Evolutionary conservation across 2,888 invertebrate species (phyloP).

Genomic region (Thalpophila matura): DNA sequence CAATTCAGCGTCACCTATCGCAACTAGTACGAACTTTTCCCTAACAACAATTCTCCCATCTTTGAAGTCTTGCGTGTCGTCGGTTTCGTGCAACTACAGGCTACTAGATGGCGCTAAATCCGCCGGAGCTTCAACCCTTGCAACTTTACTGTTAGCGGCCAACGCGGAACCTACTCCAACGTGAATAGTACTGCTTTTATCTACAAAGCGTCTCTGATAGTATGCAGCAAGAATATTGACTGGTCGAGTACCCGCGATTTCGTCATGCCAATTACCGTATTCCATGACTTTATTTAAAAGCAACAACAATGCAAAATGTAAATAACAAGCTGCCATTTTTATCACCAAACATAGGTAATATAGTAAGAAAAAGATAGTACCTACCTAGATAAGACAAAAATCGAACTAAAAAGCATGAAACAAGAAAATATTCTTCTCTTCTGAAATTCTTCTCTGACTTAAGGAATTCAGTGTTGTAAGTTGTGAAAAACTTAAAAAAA

Average conservation of each 20-base stretch:
- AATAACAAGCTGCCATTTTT: not conserved
- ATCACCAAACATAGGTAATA: no score
- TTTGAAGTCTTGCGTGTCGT: not conserved
- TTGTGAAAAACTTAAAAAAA: no score
- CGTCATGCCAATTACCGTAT: slow-evolving; percentile 55
- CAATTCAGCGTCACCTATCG: slow-evolving; percentile 26
- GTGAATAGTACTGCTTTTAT: slow-evolving; percentile 49
- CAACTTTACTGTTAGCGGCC: not conserved
- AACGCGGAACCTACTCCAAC: not conserved
- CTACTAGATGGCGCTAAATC: slow-evolving; percentile 35
- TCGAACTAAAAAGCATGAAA: no score
- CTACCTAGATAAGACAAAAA: no score
- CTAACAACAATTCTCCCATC: slow-evolving; percentile 5
- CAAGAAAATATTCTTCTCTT: no score
- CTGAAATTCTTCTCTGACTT: no score
- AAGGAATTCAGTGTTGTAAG: no score
- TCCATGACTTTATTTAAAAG: slow-evolving; percentile 21
- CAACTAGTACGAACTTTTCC: slow-evolving; percentile 4
- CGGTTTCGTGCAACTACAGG: no score
- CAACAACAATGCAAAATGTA: slow-evolving; percentile 62
- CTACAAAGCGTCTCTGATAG: slow-evolving; percentile 63
- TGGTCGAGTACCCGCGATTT: slow-evolving; percentile 49
- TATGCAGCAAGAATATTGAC: slow-evolving; percentile 74
- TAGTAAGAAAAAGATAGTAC: no score
- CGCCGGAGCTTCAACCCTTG: no score